phyloP scores from a whole-genome alignment of 2,888 invertebrate genomes.

The Sturmia bella region DNA sequence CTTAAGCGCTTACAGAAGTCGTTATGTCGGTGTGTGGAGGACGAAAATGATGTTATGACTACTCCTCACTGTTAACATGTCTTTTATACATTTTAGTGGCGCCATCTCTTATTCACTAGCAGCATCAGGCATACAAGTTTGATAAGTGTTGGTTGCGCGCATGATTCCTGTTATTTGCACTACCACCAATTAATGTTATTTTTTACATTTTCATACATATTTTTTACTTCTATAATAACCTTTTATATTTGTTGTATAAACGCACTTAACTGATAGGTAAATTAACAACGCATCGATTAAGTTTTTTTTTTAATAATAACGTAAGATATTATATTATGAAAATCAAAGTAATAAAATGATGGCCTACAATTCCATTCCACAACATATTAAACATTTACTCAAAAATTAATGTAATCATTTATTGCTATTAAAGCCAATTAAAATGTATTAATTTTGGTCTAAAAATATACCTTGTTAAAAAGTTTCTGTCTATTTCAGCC shows the following conservation, averaged over 20 bases:
- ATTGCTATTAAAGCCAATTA: too few species aligned
- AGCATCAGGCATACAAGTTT: background rate
- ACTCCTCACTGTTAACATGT: too few species aligned
- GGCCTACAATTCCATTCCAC: conserved; percentile 7
- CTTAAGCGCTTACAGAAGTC: too few species aligned
- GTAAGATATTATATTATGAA: conserved; percentile 32
- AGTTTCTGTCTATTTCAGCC: too few species aligned
- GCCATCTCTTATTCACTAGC: conserved; percentile 39
- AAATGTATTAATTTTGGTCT: too few species aligned
- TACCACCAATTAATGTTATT: conserved; percentile 29
- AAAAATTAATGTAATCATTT: too few species aligned
- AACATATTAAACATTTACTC: too few species aligned
- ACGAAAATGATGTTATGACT: too few species aligned
- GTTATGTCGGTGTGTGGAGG: too few species aligned
- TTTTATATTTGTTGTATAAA: conserved; percentile 16
- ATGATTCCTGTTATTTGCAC: conserved; percentile 35
- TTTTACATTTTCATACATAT: background rate
- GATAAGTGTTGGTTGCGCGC: conserved; percentile 40
- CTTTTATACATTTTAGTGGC: background rate
- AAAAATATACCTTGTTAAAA: too few species aligned
- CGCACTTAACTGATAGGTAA: conserved; percentile 17
- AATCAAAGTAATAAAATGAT: conserved; percentile 11
- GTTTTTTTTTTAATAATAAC: conserved; percentile 6
- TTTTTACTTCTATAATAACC: conserved; percentile 11
- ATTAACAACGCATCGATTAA: conserved; percentile 22